A percentile compares a stretch with the other conserved stretches of the same genome.
Evolutionary conservation across 2,113 vertebrate species (phyloP).

Genomic region (Microtus montanus): DNA sequence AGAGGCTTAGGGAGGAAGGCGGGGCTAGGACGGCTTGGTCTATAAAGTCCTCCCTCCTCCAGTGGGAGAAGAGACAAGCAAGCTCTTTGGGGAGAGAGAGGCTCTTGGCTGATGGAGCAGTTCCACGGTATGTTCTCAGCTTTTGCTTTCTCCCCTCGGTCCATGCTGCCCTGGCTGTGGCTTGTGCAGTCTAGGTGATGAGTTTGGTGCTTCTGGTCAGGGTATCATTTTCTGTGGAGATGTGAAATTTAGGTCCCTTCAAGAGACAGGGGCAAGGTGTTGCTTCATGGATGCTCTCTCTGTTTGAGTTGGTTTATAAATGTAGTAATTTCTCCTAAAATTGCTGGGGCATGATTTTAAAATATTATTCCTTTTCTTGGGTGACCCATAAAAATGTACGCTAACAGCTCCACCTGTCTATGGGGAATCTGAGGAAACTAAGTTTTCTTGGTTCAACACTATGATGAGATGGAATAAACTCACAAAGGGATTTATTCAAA

Average conservation of each 20-base stretch:
- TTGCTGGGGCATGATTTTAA: neutral
- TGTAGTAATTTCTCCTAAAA: neutral
- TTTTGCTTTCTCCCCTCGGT: neutral
- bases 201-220: neutral
- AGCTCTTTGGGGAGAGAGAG: neutral
- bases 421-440: neutral
- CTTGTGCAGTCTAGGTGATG: rapidly evolving
- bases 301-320: neutral
- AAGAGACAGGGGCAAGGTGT: neutral
- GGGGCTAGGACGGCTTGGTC: constrained; percentile 48
- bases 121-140: constrained; percentile 58
- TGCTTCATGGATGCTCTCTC: no score
- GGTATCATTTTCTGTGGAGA: neutral
- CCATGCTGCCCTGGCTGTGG: neutral
- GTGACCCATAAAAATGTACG: neutral
- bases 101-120: neutral
- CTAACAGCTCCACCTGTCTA: neutral
- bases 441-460: neutral
- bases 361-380: neutral
- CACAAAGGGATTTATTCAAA: neutral
- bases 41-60: constrained; percentile 67
- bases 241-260: neutral
- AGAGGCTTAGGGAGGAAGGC: constrained; percentile 58
- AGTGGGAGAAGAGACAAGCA: neutral
- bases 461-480: neutral